These are phyloP conservation scores for Drosophila watanabei DNA, from an alignment of 1,140 invertebrate species.

Conservation along the genomic window DNA sequence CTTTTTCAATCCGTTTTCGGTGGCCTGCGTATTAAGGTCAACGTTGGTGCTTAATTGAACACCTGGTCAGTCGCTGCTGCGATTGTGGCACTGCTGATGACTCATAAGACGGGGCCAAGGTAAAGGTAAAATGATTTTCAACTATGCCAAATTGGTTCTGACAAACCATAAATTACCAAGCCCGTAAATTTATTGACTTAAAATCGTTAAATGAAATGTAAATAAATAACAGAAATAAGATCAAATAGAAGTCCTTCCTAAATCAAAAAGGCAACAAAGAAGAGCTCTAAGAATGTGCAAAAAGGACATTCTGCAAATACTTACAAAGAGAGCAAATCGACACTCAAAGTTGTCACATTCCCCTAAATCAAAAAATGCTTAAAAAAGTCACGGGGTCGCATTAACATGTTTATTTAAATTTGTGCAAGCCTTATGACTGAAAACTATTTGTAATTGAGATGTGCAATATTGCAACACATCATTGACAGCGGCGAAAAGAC, in stretches of 20 bases:
- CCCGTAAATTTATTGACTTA: constrained; percentile 4
- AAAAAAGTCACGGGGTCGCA: neutral
- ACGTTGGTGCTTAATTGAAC: constrained; percentile 81
- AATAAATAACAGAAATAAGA: neutral
- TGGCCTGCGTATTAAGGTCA: constrained; percentile 76
- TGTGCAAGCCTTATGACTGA: constrained; percentile 6
- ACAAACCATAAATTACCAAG: constrained; percentile 12
- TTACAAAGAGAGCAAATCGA: neutral
- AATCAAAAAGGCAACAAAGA: neutral
- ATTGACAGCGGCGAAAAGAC: constrained; percentile 52
- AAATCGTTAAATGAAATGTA: neutral
- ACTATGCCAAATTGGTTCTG: constrained; percentile 18
- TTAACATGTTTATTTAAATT: constrained; percentile 13
- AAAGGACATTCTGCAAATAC: neutral
- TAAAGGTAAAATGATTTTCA: constrained; percentile 29
- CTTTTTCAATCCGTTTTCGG: constrained; percentile 62
- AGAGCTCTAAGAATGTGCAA: neutral
- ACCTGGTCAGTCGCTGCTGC: constrained; percentile 66
- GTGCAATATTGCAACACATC: constrained; percentile 53
- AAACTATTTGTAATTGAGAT: constrained; percentile 44
- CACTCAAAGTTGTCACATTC: too few species aligned
- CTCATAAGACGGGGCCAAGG: constrained; percentile 51
- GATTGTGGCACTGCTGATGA: constrained; percentile 64
- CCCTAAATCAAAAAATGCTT: neutral
- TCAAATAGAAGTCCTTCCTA: neutral